These are phyloP conservation scores for Gymnocypris eckloni DNA, from an alignment of 2,797 vertebrate species.

Conservation along the genomic window DNA sequence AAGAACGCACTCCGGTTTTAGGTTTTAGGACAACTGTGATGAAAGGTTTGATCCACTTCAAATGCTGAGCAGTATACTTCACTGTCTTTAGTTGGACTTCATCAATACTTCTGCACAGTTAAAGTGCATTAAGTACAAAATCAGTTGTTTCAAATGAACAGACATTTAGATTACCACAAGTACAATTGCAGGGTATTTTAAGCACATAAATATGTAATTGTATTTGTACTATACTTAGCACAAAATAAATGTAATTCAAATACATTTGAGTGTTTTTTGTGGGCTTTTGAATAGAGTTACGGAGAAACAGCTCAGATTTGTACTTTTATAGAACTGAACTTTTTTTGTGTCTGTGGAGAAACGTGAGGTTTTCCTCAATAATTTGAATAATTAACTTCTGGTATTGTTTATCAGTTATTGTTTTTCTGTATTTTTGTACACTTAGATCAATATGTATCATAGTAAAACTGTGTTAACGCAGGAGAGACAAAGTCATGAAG, in stretches of 20 bases:
- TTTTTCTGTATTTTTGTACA: neutral
- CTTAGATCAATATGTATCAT: neutral
- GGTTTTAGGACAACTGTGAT: too few species aligned
- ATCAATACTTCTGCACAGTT: too few species aligned
- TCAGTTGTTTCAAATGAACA: too few species aligned
- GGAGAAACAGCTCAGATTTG: neutral
- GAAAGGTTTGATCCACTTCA: too few species aligned
- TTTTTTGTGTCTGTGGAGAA: neutral
- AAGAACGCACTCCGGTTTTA: too few species aligned
- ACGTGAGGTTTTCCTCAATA: neutral
- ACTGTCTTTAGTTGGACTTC: neutral
- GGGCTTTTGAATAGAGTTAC: neutral
- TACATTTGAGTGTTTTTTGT: neutral
- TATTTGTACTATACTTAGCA: too few species aligned
- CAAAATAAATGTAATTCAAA: neutral
- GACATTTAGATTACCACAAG: too few species aligned
- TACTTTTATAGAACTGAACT: too few species aligned
- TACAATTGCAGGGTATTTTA: too few species aligned
- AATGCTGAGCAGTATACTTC: neutral
- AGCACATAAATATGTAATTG: too few species aligned
- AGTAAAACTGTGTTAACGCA: neutral
- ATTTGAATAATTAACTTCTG: neutral
- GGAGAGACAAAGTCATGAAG: neutral
- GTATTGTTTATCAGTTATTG: neutral
- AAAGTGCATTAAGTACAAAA: too few species aligned